These are phyloP conservation scores for Drosophila villosipedis DNA, from an alignment of 2,888 invertebrate species.

Conservation along the genomic window DNA sequence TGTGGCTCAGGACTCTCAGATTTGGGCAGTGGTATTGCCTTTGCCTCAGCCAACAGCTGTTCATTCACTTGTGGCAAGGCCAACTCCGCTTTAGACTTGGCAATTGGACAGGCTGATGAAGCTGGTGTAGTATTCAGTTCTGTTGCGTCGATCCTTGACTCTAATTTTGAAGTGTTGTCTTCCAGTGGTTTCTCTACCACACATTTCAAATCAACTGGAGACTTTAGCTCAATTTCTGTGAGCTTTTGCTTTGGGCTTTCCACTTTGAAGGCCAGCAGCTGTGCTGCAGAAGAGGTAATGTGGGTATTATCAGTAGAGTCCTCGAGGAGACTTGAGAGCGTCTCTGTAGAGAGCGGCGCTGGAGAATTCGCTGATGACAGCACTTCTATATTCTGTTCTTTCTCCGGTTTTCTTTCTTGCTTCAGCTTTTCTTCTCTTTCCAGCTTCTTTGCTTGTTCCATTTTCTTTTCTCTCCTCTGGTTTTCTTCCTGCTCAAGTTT, in stretches of 20 bases:
- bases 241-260: background rate
- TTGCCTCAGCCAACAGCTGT: background rate
- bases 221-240: slow-evolving; percentile 2
- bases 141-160: background rate
- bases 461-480: background rate
- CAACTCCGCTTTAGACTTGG: background rate
- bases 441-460: background rate
- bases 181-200: background rate
- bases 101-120: background rate
- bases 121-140: background rate
- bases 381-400: background rate
- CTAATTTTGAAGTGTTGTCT: background rate
- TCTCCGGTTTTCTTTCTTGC: background rate
- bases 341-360: background rate
- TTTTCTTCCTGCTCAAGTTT: background rate
- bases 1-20: background rate
- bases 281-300: background rate
- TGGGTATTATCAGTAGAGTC: background rate
- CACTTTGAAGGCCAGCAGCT: background rate
- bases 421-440: slow-evolving; percentile 3
- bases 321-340: background rate
- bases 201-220: slow-evolving; percentile 3
- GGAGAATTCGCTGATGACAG: background rate
- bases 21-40: background rate
- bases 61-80: background rate